These are phyloP conservation scores for Trissolcus japonicus DNA, from an alignment of 2,888 invertebrate species.

Conservation along the genomic window DNA sequence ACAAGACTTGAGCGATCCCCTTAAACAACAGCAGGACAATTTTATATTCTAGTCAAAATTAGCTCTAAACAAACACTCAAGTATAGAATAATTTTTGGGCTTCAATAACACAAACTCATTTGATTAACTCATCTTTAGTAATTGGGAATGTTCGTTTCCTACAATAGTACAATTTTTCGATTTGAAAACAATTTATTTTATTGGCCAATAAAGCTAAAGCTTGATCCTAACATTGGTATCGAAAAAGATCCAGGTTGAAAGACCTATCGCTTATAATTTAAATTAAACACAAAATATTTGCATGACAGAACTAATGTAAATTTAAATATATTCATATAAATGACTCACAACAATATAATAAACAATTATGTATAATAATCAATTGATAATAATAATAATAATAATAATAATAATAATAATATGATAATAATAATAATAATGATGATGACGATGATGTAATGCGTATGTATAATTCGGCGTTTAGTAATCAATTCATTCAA, in stretches of 20 bases:
- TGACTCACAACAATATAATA: constrained; percentile 49
- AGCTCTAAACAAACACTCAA: too few relatives aligned
- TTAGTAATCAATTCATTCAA: constrained; percentile 17
- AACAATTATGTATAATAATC: constrained; percentile 14
- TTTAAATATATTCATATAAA: constrained; percentile 47
- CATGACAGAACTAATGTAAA: constrained; percentile 34
- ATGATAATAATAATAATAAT: too few relatives aligned
- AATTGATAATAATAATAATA: too few relatives aligned
- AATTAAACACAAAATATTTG: constrained; percentile 47
- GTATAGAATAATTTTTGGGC: too few relatives aligned
- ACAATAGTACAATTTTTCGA: too few relatives aligned
- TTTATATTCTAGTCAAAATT: too few relatives aligned
- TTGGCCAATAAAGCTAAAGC: constrained; percentile 16
- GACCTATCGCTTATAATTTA: constrained; percentile 45
- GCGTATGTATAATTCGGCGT: constrained; percentile 27
- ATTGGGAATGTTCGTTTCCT: too few relatives aligned
- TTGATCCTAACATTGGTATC: constrained; percentile 21
- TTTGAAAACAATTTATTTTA: constrained; percentile 23
- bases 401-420: constrained; percentile 7
- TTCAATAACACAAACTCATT: too few relatives aligned
- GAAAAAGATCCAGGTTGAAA: constrained; percentile 26
- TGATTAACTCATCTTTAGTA: too few relatives aligned
- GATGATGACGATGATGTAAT: too few relatives aligned
- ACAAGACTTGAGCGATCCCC: too few relatives aligned
- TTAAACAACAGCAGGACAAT: too few relatives aligned